Conservation (phyloP, 2,888 invertebrate genomes). For the Caenorhabditis parvicauda region DNA sequence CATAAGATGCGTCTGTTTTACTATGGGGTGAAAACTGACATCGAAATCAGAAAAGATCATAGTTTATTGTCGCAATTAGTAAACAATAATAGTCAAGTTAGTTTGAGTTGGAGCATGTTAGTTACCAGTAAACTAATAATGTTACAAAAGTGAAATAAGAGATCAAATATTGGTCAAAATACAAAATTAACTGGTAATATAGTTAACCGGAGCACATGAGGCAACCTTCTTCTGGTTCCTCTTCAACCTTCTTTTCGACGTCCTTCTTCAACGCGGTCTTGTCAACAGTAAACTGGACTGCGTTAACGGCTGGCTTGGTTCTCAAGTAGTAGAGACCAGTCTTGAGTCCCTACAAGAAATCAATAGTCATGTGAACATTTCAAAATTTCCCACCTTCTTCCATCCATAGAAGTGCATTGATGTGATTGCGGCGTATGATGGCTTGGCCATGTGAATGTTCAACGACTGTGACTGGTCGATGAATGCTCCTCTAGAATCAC, state of each 20-base stretch:
- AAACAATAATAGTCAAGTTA: too few relatives aligned
- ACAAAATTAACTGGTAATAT: too few relatives aligned
- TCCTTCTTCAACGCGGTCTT: slow-evolving; percentile 69
- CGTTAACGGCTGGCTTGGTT: slow-evolving; percentile 91
- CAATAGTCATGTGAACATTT: not conserved
- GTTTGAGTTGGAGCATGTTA: too few relatives aligned
- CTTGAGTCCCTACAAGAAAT: slow-evolving; percentile 75
- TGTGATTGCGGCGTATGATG: slow-evolving; percentile 86
- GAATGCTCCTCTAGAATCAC: slow-evolving; percentile 83
- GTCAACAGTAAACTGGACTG: slow-evolving; percentile 96
- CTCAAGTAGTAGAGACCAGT: slow-evolving; percentile 98
- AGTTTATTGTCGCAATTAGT: too few relatives aligned
- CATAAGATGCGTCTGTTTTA: too few relatives aligned
- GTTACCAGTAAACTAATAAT: not conserved
- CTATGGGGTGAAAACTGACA: too few relatives aligned
- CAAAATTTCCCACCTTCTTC: slow-evolving; percentile 71
- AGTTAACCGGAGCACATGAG: slow-evolving; percentile 57
- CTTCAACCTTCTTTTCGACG: slow-evolving; percentile 9
- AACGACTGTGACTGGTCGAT: slow-evolving; percentile 98
- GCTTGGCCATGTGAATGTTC: slow-evolving; percentile 92
- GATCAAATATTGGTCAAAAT: too few relatives aligned
- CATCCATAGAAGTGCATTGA: slow-evolving; percentile 98
- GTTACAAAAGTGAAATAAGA: not conserved
- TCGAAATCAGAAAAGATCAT: too few relatives aligned
- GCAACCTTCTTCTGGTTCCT: slow-evolving; percentile 49